Conservation (phyloP, 2,888 invertebrate genomes). For the Agrotis clavis region DNA sequence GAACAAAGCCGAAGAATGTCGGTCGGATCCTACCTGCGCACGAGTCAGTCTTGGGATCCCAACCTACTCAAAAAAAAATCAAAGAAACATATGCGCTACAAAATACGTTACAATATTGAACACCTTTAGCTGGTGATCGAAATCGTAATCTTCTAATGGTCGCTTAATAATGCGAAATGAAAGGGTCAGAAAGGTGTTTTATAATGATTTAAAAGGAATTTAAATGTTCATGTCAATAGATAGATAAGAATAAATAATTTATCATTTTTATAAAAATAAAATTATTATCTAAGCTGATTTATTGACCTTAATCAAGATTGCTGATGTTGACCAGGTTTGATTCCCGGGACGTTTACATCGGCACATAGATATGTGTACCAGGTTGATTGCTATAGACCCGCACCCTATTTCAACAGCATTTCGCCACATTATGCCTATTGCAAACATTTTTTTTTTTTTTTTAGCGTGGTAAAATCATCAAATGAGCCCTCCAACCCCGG, state of each 20-base stretch:
- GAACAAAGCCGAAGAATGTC: constrained; percentile 87
- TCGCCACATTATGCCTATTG: too few relatives aligned
- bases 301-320: too few relatives aligned
- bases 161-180: constrained; percentile 54
- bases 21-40: constrained; percentile 80
- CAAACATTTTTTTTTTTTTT: too few relatives aligned
- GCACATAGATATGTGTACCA: too few relatives aligned
- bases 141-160: constrained; percentile 24
- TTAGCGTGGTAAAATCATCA: too few relatives aligned
- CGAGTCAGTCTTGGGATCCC: constrained; percentile 58
- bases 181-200: constrained; percentile 32
- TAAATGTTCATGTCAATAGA: constrained; percentile 46
- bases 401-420: too few relatives aligned
- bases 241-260: constrained; percentile 31
- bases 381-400: too few relatives aligned
- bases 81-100: constrained; percentile 27
- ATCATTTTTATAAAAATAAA: constrained; percentile 2
- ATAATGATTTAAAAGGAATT: constrained; percentile 45
- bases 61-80: constrained; percentile 25
- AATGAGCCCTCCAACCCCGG: too few relatives aligned
- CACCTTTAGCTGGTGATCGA: background rate
- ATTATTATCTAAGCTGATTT: too few relatives aligned
- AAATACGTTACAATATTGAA: constrained; percentile 44
- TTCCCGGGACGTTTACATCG: too few relatives aligned
- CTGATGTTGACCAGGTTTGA: too few relatives aligned